Percentiles rank a stretch among this genome's conserved stretches.
Evolutionary conservation across 92 coral and sea anemone species (phyloP).

Genomic region (Zoanthus solanderi): DNA sequence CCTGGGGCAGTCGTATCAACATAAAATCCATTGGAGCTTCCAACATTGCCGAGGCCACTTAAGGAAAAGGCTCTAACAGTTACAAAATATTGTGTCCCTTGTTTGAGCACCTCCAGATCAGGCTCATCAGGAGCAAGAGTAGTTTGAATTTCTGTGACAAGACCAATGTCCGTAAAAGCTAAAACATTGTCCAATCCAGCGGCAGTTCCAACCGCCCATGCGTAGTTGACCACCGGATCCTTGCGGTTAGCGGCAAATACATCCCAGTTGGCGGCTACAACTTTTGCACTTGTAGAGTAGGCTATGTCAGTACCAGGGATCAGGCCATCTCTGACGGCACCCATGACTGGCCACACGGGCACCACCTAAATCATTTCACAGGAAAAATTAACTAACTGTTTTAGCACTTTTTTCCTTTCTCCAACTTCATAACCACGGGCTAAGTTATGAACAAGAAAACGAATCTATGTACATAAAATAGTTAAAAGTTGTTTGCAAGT

Average conservation of each 20-base stretch:
- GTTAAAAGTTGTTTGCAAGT: too few relatives aligned
- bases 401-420: neutral
- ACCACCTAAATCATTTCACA: constrained; percentile 44
- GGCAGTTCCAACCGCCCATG: constrained; percentile 91
- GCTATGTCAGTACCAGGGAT: constrained; percentile 64
- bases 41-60: constrained; percentile 73
- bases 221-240: constrained; percentile 92
- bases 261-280: constrained; percentile 86
- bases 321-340: constrained; percentile 76
- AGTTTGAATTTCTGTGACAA: constrained; percentile 61
- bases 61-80: constrained; percentile 83
- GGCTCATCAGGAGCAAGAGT: constrained; percentile 77
- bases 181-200: constrained; percentile 72
- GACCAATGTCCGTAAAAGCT: constrained; percentile 79
- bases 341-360: constrained; percentile 85
- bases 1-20: constrained; percentile 86
- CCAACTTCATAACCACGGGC: too few relatives aligned
- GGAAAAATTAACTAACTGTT: neutral
- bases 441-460: too few relatives aligned
- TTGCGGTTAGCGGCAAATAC: constrained; percentile 74
- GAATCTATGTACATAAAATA: too few relatives aligned
- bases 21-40: constrained; percentile 85
- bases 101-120: constrained; percentile 72
- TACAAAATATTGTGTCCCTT: constrained; percentile 84
- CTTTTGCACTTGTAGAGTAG: constrained; percentile 72